Conservation (phyloP, 2,113 vertebrate genomes). For the Rhinoptilus africanus region DNA sequence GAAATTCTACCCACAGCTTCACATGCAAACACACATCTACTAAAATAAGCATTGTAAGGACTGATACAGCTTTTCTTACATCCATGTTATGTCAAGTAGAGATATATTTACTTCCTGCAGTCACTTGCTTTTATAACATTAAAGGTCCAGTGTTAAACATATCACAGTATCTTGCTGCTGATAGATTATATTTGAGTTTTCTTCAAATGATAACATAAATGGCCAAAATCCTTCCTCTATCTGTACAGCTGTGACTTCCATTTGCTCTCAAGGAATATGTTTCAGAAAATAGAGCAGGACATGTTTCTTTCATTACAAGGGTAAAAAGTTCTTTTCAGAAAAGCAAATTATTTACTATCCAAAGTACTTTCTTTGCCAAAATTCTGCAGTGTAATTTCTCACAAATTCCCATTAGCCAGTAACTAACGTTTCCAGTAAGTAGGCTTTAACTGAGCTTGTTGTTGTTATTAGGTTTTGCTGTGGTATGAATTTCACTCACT, state of each 20-base stretch:
- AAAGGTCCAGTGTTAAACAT: neutral
- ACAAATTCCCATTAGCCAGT: neutral
- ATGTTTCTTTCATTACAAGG: neutral
- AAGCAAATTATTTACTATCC: neutral
- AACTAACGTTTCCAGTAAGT: neutral
- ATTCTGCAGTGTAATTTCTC: neutral
- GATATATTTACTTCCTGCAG: neutral
- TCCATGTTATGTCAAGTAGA: neutral
- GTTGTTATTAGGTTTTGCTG: neutral
- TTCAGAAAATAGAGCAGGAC: neutral
- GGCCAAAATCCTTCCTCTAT: neutral
- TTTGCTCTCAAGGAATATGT: neutral
- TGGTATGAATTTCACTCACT: neutral
- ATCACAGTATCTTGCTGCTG: neutral
- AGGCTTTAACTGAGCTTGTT: neutral
- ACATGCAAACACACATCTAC: neutral
- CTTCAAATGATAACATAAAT: neutral
- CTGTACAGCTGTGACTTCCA: neutral
- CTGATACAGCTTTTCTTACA: neutral
- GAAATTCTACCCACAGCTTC: neutral
- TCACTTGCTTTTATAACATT: neutral
- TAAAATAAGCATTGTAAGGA: neutral
- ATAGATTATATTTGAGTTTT: neutral
- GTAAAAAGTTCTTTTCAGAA: neutral
- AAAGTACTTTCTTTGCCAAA: neutral